A percentile compares a stretch with the other conserved stretches of the same genome.
Conservation (phyloP, 2,797 vertebrate species). For the Hozukius guyotensis region DNA sequence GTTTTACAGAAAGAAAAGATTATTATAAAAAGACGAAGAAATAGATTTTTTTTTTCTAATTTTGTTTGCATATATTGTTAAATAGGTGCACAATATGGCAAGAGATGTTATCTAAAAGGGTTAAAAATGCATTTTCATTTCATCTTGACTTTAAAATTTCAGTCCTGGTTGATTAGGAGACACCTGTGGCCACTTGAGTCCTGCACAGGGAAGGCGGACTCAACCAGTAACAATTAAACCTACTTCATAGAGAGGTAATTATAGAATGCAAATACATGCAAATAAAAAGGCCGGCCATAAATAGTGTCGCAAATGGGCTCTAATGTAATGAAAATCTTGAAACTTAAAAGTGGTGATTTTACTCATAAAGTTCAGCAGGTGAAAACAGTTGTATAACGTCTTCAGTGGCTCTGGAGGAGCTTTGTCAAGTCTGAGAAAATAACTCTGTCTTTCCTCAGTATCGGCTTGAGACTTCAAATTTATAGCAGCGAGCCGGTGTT, state of each 20-base stretch:
- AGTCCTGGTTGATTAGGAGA: background rate
- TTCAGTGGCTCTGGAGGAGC: background rate
- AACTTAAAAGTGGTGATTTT: too few species aligned
- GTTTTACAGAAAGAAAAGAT: too few species aligned
- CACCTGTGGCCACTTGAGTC: background rate
- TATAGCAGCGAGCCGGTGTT: background rate
- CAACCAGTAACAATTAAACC: background rate
- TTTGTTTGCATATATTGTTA: too few species aligned
- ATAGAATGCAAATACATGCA: background rate
- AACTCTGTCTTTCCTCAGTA: background rate
- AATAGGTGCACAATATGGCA: too few species aligned
- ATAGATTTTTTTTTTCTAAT: too few species aligned
- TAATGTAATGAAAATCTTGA: background rate
- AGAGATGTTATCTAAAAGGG: too few species aligned
- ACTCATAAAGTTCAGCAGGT: background rate
- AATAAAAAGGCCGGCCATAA: too few species aligned
- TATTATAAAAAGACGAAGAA: too few species aligned
- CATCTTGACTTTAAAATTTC: background rate
- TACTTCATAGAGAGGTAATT: background rate
- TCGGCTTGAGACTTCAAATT: conserved; percentile 16
- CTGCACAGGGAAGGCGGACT: background rate
- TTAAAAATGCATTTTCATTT: too few species aligned
- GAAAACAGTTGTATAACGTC: conserved; percentile 7
- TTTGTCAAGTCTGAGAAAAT: conserved; percentile 1
- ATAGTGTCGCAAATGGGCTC: background rate